Evolutionary conservation across 2,888 invertebrate species (phyloP).

Genomic region (Ophonus ardosiacus): DNA sequence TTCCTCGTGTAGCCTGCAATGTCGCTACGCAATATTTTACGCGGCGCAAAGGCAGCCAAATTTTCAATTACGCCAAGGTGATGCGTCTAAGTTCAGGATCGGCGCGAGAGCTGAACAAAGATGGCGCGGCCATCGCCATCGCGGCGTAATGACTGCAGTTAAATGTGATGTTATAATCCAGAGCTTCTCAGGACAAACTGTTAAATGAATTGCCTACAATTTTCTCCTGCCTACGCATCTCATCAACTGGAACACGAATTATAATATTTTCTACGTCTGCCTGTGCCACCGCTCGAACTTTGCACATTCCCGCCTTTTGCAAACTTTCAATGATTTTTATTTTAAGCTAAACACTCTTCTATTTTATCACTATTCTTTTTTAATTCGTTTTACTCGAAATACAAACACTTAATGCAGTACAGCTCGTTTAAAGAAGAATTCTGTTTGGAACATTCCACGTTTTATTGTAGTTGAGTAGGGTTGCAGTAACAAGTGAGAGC

Average conservation of each 20-base stretch:
- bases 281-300: slow-evolving; percentile 17
- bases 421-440: neutral
- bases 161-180: slow-evolving; percentile 63
- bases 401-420: neutral
- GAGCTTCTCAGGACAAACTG: slow-evolving; percentile 57
- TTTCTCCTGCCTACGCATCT: slow-evolving; percentile 59
- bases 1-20: slow-evolving; percentile 27
- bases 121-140: slow-evolving; percentile 48
- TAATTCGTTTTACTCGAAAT: neutral
- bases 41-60: slow-evolving; percentile 42
- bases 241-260: slow-evolving; percentile 56
- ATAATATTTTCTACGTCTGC: slow-evolving; percentile 56
- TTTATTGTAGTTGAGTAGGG: neutral
- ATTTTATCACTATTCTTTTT: neutral
- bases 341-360: slow-evolving; percentile 10
- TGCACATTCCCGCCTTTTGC: slow-evolving; percentile 1
- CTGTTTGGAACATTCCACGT: neutral
- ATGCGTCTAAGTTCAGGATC: slow-evolving; percentile 52
- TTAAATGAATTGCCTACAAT: slow-evolving; percentile 62
- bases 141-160: slow-evolving; percentile 59
- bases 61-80: slow-evolving; percentile 60
- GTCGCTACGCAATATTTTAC: slow-evolving; percentile 49
- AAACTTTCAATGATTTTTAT: slow-evolving; percentile 25
- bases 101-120: slow-evolving; percentile 45
- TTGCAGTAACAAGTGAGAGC: neutral